Base-by-base conservation (phyloP, 2,888 invertebrate genomes). In the Sarcophaga rosellei region DNA sequence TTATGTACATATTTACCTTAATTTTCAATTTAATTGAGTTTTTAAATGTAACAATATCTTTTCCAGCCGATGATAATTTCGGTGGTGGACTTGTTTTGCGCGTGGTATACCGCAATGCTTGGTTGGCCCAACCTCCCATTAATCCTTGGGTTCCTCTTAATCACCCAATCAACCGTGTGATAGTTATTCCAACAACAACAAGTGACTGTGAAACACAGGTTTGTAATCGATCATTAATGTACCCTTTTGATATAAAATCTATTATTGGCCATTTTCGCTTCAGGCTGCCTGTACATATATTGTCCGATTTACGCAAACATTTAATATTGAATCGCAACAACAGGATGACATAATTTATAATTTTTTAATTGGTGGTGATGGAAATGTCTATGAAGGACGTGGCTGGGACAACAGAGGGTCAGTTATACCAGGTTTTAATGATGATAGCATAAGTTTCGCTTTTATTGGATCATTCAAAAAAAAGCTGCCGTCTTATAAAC, bases 351-450 rank as follows among this genome's bases (percentile, higher is more conserved):
- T 97, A 35, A 95, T 94, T 0, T 97, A 96, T 91, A 97, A 96
- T 90, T 97, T 97, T 89, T 92, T 97, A 3, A 95, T 97, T 3
- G 97, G 96, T 0, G 97, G 96, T 5, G 97, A 97, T 90, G 97
- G 97, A 0, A 94, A 95, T 11, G 95, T 95, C 0, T 97, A 96
- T 91, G 95, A 94, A 88, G 97, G 96, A 0, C 95, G 97, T 5
- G 96, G 96, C 1, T 97, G 97, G 97, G 95, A 95, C 88, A 92
- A 93, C 83, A 93, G 95, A 65, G 97, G 97, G 0, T 96, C 97
- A 0, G 97, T 97, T 89, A 95, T 96, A 0, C 94, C 94, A 63
- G 92, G 95, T 65, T 96, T 95, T 90, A 96, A 97, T 90, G 92
- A 91, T 17, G 94, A 92, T 74, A 96, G 96, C 89, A 94, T 97